A percentile compares a stretch with the other conserved stretches of the same genome.
These are phyloP conservation scores for Cartodere bifasciata DNA, from an alignment of 2,888 invertebrate species.

Conservation along the genomic window DNA sequence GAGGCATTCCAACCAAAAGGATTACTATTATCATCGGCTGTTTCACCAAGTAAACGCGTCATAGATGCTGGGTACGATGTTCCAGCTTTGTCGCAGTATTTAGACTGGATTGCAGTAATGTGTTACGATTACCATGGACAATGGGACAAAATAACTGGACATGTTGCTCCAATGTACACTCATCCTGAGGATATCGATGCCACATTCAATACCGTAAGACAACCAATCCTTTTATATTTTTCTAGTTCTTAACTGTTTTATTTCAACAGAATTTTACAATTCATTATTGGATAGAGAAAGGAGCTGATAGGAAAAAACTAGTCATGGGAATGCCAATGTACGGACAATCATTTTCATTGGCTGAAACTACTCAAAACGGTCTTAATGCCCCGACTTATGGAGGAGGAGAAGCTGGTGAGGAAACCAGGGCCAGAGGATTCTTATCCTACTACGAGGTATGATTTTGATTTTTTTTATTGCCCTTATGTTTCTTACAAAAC, in stretches of 20 bases:
- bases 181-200: conserved; percentile 60
- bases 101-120: conserved; percentile 89
- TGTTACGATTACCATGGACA: conserved; percentile 85
- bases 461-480: too few relatives aligned
- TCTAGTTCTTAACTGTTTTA: background rate
- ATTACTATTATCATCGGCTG: conserved; percentile 66
- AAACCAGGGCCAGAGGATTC: conserved; percentile 77
- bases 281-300: conserved; percentile 72
- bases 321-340: conserved; percentile 83
- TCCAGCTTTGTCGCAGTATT: conserved; percentile 54
- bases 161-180: conserved; percentile 76
- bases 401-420: conserved; percentile 80
- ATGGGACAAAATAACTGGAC: conserved; percentile 84
- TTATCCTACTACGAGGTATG: conserved; percentile 74
- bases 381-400: conserved; percentile 71
- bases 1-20: conserved; percentile 58
- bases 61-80: conserved; percentile 80
- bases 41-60: conserved; percentile 73
- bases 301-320: conserved; percentile 65
- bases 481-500: too few relatives aligned
- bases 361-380: conserved; percentile 49
- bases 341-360: conserved; percentile 76
- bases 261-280: conserved; percentile 68
- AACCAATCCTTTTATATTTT: background rate
- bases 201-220: conserved; percentile 62